Evolutionary conservation across 2,888 invertebrate genomes (phyloP).

Genomic region (Agrotis ipsilon): DNA sequence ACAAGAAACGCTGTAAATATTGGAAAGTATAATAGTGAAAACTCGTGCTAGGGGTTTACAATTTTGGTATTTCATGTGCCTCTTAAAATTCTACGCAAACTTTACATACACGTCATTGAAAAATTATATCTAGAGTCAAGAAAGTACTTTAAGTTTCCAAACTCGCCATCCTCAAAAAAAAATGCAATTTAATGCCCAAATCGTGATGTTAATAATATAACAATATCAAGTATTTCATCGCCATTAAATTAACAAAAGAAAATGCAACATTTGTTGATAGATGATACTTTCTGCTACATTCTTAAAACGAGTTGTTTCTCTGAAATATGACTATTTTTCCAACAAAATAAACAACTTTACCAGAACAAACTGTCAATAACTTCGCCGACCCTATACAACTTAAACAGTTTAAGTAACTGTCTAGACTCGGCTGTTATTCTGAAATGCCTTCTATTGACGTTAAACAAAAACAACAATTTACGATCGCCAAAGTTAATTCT

Average conservation of each 20-base stretch:
- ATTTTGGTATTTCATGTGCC: neutral
- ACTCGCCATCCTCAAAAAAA: neutral
- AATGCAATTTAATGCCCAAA: neutral
- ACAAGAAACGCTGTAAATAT: no score
- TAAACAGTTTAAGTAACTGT: conserved; percentile 27
- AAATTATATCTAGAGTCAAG: neutral
- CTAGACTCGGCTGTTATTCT: conserved; percentile 27
- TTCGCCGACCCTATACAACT: conserved; percentile 28
- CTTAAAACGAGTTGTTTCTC: conserved; percentile 25
- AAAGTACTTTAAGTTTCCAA: neutral
- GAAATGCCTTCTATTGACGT: conserved; percentile 43
- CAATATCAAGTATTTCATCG: conserved; percentile 16
- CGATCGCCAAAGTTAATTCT: conserved; percentile 59
- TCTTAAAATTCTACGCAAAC: neutral
- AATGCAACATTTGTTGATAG: conserved; percentile 37
- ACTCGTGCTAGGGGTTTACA: no score
- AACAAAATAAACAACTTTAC: conserved; percentile 34
- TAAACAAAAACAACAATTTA: conserved; percentile 56
- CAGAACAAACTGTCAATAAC: conserved; percentile 44
- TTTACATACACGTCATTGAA: neutral
- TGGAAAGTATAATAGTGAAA: no score
- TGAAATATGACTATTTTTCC: conserved; percentile 34
- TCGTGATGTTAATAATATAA: conserved; percentile 16
- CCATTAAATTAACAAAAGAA: conserved; percentile 35
- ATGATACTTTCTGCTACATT: conserved; percentile 26